Percentiles rank a stretch among this genome's conserved stretches.
These are phyloP conservation scores for Nematostella vectensis DNA, from an alignment of 92 coral and sea anemone species.

Conservation along the genomic window DNA sequence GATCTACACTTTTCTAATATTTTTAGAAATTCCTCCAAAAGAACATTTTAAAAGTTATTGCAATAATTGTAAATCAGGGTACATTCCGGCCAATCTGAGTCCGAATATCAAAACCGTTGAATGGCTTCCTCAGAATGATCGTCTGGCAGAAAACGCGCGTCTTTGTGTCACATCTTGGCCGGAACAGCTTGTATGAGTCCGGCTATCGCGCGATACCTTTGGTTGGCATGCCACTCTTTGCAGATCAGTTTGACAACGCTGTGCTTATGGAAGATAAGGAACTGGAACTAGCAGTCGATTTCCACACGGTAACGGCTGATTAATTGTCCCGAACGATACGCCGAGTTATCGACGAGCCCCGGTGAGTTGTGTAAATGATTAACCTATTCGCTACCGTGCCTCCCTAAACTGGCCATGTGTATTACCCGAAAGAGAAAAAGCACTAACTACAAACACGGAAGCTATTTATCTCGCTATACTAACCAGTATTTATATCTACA, in stretches of 20 bases:
- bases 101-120: slow-evolving; percentile 34
- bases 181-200: slow-evolving; percentile 43
- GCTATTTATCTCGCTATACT: no score
- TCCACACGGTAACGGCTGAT: slow-evolving; percentile 23
- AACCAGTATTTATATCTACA: no score
- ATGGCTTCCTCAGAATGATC: slow-evolving; percentile 49
- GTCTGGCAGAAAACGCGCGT: slow-evolving; percentile 27
- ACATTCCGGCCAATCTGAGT: slow-evolving; percentile 32
- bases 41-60: no score
- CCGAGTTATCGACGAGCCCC: slow-evolving; percentile 29
- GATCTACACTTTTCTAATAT: neutral
- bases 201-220: slow-evolving; percentile 43
- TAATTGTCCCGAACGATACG: slow-evolving; percentile 17
- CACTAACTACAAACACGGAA: no score
- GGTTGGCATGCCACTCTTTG: slow-evolving; percentile 34
- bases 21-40: no score
- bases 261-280: slow-evolving; percentile 14
- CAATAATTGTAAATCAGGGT: slow-evolving; percentile 7
- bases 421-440: no score
- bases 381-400: neutral
- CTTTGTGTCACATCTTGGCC: slow-evolving; percentile 42
- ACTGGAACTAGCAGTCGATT: slow-evolving; percentile 20
- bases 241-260: slow-evolving; percentile 39
- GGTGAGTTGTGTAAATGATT: slow-evolving; percentile 10
- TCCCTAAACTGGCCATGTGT: no score